These are phyloP conservation scores for Todus mexicanus DNA, from an alignment of 2,797 vertebrate species.

Conservation along the genomic window DNA sequence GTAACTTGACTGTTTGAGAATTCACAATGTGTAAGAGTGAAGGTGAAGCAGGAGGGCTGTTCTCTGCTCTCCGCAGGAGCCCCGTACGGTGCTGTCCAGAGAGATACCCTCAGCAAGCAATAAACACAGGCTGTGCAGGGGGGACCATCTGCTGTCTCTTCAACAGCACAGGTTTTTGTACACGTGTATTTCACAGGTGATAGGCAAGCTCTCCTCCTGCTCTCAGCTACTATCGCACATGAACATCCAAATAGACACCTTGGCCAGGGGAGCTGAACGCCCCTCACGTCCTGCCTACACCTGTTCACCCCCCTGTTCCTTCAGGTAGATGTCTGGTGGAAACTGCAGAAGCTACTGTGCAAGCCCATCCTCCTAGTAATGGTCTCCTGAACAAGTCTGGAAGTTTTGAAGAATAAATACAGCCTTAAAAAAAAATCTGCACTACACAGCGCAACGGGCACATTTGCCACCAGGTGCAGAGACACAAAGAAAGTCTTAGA, in stretches of 20 bases:
- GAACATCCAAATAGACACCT: fast-evolving
- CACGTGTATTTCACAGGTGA: background rate
- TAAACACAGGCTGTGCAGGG: background rate
- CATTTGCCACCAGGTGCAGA: background rate
- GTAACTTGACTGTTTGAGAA: background rate
- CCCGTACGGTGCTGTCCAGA: background rate
- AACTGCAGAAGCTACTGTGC: background rate
- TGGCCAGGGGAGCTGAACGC: background rate
- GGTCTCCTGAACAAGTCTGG: background rate
- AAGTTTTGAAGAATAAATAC: background rate
- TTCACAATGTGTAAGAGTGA: background rate
- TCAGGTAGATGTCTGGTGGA: fast-evolving
- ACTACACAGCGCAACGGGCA: background rate
- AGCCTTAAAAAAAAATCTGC: background rate
- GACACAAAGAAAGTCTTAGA: background rate
- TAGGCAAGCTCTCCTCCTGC: background rate
- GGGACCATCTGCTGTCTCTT: background rate
- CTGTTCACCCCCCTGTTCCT: background rate
- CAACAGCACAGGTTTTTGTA: background rate
- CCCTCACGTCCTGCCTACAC: background rate
- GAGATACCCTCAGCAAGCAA: background rate
- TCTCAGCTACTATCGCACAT: background rate
- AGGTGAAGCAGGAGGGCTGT: background rate
- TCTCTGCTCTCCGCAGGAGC: background rate
- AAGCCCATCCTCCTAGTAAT: background rate